Percentiles rank a stretch among this genome's conserved stretches.
Evolutionary conservation across 1,140 invertebrate genomes (phyloP).

Genomic region (Temnothorax nylanderi): DNA sequence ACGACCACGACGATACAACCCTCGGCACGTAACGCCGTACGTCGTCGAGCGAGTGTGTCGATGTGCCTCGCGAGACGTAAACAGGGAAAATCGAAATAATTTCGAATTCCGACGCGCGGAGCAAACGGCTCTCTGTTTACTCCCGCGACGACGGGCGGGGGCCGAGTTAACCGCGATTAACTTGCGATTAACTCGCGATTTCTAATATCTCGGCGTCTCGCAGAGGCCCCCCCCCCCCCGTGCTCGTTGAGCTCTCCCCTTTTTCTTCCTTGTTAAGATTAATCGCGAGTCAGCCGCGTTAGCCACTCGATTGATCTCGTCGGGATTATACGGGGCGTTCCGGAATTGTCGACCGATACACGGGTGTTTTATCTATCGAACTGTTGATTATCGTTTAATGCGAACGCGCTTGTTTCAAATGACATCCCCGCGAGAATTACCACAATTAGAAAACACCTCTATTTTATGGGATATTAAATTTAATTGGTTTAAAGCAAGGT

Average conservation of each 20-base stretch:
- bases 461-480: neutral
- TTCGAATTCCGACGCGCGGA: neutral
- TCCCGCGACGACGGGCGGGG: neutral
- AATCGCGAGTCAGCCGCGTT: slow-evolving; percentile 20
- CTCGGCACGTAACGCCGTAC: no score
- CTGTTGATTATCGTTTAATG: no score
- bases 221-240: neutral
- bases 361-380: neutral
- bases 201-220: slow-evolving; percentile 12
- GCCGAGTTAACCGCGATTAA: neutral
- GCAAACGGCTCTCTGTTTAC: neutral
- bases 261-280: slow-evolving; percentile 18
- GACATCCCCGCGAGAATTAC: neutral
- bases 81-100: neutral
- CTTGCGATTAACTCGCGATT: neutral
- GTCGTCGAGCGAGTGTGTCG: neutral
- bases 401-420: neutral
- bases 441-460: neutral
- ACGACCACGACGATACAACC: no score
- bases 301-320: slow-evolving; percentile 24
- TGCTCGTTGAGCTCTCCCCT: slow-evolving; percentile 18
- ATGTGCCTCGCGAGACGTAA: neutral
- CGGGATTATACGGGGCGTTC: slow-evolving; percentile 7
- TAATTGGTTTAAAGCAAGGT: neutral
- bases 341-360: neutral